A percentile compares a stretch with the other conserved stretches of the same genome.
Conservation (phyloP, 2,113 vertebrate species). For the Sphyrna mokarran region DNA sequence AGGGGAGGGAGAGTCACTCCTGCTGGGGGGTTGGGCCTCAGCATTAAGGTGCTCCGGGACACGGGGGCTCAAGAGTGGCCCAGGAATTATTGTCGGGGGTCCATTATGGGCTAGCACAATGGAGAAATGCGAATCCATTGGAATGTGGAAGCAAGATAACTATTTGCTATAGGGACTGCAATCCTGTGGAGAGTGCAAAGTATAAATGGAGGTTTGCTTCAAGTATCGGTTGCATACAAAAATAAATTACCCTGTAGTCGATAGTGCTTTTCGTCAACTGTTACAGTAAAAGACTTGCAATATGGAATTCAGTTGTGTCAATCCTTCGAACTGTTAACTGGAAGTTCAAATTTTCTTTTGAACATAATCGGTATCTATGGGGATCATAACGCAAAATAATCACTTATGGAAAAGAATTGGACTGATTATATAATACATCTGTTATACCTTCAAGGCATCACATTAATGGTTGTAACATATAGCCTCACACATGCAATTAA, state of each 20-base stretch:
- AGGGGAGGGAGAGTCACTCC: no score
- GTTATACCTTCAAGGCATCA: background rate
- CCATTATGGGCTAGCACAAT: background rate
- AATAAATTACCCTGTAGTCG: background rate
- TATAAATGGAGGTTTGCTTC: background rate
- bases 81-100: no score
- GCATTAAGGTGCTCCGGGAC: no score
- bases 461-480: background rate
- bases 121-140: background rate
- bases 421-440: slow-evolving; percentile 5
- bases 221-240: no score
- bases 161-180: background rate
- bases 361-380: background rate
- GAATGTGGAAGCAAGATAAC: background rate
- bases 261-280: background rate
- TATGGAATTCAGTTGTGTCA: background rate
- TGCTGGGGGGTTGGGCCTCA: no score
- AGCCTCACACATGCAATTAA: background rate
- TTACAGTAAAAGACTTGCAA: background rate
- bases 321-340: background rate
- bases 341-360: background rate
- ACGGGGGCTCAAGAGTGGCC: no score
- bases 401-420: background rate
- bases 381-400: background rate
- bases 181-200: background rate